Evolutionary conservation across 2,888 invertebrate species (phyloP), one percentile per base, ranked within the genome.

Genomic region (Drosophila lutescens): DNA sequence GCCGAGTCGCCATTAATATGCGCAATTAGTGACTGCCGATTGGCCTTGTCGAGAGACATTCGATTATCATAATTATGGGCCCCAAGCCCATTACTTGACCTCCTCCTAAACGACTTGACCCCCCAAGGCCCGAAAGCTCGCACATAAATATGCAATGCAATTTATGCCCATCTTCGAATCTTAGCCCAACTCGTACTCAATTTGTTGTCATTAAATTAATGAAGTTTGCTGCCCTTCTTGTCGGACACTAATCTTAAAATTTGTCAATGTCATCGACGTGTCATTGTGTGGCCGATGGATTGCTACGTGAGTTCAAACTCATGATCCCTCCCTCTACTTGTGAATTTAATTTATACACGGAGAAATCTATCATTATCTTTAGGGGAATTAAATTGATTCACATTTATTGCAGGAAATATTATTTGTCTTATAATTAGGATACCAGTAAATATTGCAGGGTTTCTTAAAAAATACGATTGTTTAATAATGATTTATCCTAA

Each of bases 31-130:
- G 63, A 40, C 65, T 78, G 77, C 55, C 72, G 73, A 82, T 82
- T 80, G 82, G 63, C 86, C 62, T 62, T 79, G 82, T 76, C 79
- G 50, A 58, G 67, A 68, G 69, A 53, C 76, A 82, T 79, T 80
- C 86, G 86, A 82, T 80, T 85, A 82, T 67, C 86, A 80, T 82
- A 82, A 85, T 80, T 85, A 79, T 68, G 60, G 77, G 62, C 77
- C 72, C 66, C 67, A 67, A 79, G 56, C 63, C 82, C 73, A 65
- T 76, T 76, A 65, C 23, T 30, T 30, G 30, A 30, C 30, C 60
- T 20, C 13, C 17, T 10, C 26, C 17, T 15, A 6, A 13, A n/a
- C 13, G 20, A 9, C 9, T 15, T 38, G n/a, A 26, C 32, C 20
- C 23, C 36, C 47, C 17, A 23, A 40, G 15, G 17, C 32, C 51